Evolutionary conservation across 2,888 invertebrate species (phyloP), one percentile per base, ranked within the genome.

Genomic region (Pediacus dermestoides): DNA sequence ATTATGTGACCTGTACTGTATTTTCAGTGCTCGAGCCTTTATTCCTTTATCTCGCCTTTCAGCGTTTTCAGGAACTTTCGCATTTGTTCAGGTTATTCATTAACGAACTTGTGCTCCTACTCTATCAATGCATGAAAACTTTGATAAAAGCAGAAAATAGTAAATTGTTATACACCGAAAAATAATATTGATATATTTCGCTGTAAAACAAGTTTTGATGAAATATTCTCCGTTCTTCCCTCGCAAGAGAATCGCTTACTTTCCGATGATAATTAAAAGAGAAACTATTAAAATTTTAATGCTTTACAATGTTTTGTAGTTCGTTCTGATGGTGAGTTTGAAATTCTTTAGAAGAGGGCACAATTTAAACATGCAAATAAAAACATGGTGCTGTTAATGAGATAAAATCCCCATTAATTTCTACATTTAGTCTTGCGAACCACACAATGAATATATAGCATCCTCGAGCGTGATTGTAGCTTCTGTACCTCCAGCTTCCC

Each of bases 1-100:
- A 60, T 61, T 62, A 60, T 62, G 58, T 57, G 61, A 58, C 58
- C 58, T 62, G 63, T 61, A 61, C 56, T 63, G 61, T 64, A 61
- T 64, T 63, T 64, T 60, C 60, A 60, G 58, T 48, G 50, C 55
- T 28, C 10, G 50, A 51, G 64, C 64, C 63, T 67, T 68, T 66
- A 66, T 68, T 66, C 67, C 67, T 68, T 68, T 68, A 68, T 68
- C 67, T 68, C 61, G 65, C 65, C 64, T 67, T 68, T 68, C 67
- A 67, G 55, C 55, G 58, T 62, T 61, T 64, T 63, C 61, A 63
- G 61, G 54, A 62, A 60, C 60, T 62, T 62, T 62, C 63, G 60
- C 62, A 59, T 66, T 67, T 66, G 67, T 68, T 67, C 64, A 60
- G 58, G 61, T 64, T 67, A 66, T 68, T 66, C 67, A 64, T 66